These are phyloP conservation scores for Drosophila teissieri DNA, from an alignment of 1,140 invertebrate genomes.

Conservation along the genomic window DNA sequence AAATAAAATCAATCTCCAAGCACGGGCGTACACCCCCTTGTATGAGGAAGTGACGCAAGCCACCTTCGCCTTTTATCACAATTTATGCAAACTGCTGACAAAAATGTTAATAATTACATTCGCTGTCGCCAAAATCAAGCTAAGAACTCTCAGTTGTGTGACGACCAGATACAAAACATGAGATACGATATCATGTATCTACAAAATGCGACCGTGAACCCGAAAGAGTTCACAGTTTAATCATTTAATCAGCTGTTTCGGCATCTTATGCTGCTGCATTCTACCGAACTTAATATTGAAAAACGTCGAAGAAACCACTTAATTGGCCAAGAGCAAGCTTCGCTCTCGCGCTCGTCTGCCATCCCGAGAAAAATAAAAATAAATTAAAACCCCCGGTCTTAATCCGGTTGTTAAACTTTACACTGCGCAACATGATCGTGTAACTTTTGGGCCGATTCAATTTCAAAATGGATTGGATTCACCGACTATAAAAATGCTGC, in stretches of 20 bases:
- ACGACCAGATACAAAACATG: conserved; percentile 20
- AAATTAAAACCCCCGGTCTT: conserved; percentile 43
- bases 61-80: conserved; percentile 38
- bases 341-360: conserved; percentile 29
- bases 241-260: conserved; percentile 48
- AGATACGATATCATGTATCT: conserved; percentile 15
- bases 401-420: conserved; percentile 82
- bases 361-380: conserved; percentile 22
- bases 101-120: conserved; percentile 48
- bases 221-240: conserved; percentile 42
- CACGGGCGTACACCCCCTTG: conserved; percentile 21
- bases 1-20: conserved; percentile 60
- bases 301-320: conserved; percentile 19
- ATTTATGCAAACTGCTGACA: conserved; percentile 50
- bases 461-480: conserved; percentile 19
- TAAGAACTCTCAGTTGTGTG: conserved; percentile 27
- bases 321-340: conserved; percentile 29
- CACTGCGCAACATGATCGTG: conserved; percentile 51
- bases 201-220: conserved; percentile 43
- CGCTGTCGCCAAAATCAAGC: conserved; percentile 16
- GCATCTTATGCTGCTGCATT: conserved; percentile 31
- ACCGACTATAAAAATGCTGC: conserved; percentile 57
- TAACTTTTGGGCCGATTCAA: conserved; percentile 44
- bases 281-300: neutral
- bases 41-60: conserved; percentile 42